Percentiles rank a stretch among this genome's conserved stretches.
Evolutionary conservation across 2,113 vertebrate species (phyloP).

Genomic region (Pteruthius melanotis): DNA sequence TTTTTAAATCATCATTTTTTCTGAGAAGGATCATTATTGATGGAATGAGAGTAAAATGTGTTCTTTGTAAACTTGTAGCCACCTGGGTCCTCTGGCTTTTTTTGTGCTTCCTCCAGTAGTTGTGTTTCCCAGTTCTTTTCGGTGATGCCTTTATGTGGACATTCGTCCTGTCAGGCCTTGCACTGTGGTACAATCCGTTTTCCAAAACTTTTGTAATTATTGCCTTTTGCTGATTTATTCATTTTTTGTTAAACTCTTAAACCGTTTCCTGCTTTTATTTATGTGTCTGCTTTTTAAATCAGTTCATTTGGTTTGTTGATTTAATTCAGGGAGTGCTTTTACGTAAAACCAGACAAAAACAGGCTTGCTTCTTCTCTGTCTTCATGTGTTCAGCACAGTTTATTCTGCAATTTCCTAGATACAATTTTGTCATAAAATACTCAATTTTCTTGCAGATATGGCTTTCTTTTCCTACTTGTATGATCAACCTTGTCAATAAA

Average conservation of each 20-base stretch:
- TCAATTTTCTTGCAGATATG: background rate
- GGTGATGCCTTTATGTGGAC: background rate
- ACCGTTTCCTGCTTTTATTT: background rate
- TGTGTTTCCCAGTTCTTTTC: background rate
- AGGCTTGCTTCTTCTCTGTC: background rate
- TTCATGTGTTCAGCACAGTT: background rate
- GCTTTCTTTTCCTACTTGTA: background rate
- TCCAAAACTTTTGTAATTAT: background rate
- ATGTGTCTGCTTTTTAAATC: background rate
- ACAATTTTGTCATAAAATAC: background rate
- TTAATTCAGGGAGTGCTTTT: background rate
- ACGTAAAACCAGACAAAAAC: fast-evolving
- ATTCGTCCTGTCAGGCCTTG: background rate
- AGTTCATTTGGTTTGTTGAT: background rate
- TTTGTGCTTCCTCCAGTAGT: background rate
- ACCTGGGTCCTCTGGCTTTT: background rate
- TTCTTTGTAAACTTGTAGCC: background rate
- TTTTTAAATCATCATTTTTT: background rate
- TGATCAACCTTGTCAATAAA: background rate
- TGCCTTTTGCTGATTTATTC: background rate
- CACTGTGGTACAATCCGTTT: background rate
- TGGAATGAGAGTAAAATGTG: background rate
- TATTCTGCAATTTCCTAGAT: background rate
- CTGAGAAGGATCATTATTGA: background rate
- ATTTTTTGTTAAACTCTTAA: background rate